Conservation (phyloP, 2,888 invertebrate species). For the Halocaridina rubra region DNA sequence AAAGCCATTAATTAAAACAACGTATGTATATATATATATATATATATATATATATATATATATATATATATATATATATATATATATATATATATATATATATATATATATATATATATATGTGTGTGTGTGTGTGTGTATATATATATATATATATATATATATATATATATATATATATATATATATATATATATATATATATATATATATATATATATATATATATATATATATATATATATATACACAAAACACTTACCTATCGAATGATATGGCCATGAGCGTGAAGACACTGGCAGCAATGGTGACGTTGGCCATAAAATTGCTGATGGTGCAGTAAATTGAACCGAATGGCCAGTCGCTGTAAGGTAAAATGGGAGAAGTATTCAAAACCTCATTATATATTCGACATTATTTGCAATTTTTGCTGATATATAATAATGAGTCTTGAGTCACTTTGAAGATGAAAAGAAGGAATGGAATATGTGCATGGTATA, state of each 20-base stretch:
- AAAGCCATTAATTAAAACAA: background rate
- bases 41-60: background rate
- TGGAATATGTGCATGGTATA: too few species aligned
- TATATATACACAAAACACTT: slow-evolving; percentile 64
- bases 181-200: background rate
- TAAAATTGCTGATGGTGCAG: slow-evolving; percentile 90
- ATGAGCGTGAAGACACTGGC: slow-evolving; percentile 94
- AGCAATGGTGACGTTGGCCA: slow-evolving; percentile 90
- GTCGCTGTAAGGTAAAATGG: slow-evolving; percentile 72
- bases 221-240: background rate
- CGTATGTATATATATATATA: background rate
- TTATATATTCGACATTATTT: background rate
- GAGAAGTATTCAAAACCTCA: background rate
- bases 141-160: background rate
- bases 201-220: background rate
- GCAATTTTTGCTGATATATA: background rate
- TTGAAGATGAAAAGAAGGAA: too few species aligned
- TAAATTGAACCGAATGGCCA: slow-evolving; percentile 92
- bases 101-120: background rate
- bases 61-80: background rate
- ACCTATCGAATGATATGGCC: slow-evolving; percentile 94
- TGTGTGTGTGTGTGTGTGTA: background rate
- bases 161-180: background rate
- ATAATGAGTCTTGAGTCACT: background rate
- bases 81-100: background rate